Conservation (phyloP, 2,113 vertebrate species). For the Antechinus stuartii region DNA sequence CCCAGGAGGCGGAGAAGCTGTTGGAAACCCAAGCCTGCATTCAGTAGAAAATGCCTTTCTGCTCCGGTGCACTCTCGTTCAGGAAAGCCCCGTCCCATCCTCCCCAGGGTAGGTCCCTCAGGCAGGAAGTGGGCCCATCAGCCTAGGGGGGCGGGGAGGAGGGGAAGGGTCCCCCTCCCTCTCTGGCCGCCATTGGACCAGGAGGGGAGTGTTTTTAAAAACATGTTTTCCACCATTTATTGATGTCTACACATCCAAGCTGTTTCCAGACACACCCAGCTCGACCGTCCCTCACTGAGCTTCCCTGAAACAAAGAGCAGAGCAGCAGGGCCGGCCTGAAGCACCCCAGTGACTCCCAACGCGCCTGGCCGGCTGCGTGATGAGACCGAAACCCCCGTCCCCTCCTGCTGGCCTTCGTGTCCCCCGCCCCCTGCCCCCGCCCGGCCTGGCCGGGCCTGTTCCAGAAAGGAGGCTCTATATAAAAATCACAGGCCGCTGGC, state of each 20-base stretch:
- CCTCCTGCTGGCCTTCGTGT: neutral
- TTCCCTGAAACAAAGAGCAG: neutral
- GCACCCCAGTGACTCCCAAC: too few relatives aligned
- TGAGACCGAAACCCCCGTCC: neutral
- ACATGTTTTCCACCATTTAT: neutral
- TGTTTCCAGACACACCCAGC: neutral
- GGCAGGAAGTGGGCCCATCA: neutral
- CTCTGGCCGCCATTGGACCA: neutral
- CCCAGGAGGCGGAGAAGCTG: neutral
- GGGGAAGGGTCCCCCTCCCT: neutral
- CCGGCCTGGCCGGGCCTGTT: too few relatives aligned
- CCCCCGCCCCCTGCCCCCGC: neutral
- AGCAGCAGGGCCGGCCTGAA: too few relatives aligned
- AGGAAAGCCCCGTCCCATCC: neutral
- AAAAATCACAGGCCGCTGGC: neutral
- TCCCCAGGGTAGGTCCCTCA: neutral
- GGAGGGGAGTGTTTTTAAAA: too few relatives aligned
- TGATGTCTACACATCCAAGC: neutral
- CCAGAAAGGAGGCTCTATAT: neutral
- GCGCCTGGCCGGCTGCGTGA: constrained; percentile 48
- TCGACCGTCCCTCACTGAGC: neutral
- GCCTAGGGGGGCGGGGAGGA: neutral
- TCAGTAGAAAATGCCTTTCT: neutral
- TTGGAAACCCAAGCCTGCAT: neutral
- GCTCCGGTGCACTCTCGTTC: neutral